Conservation (phyloP, 2,113 vertebrate genomes). For the Campylomormyrus numenius region DNA sequence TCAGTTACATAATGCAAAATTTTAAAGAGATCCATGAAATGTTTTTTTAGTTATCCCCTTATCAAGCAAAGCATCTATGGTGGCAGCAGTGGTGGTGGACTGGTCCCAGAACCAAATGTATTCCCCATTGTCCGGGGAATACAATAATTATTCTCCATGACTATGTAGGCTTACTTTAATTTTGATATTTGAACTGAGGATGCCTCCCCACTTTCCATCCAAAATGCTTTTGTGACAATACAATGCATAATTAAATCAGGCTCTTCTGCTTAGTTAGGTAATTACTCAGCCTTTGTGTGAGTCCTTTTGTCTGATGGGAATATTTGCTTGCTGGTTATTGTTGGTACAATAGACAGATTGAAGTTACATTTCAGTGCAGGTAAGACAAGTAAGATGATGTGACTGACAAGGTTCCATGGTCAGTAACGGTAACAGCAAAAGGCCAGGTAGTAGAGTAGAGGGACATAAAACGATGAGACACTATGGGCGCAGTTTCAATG, state of each 20-base stretch:
- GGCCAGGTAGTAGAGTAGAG: not conserved
- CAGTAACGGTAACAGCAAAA: slow-evolving; percentile 12
- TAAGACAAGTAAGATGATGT: not conserved
- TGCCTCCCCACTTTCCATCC: not conserved
- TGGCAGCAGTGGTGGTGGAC: not conserved
- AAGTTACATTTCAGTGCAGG: not conserved
- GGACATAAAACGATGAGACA: not conserved
- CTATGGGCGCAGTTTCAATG: not conserved
- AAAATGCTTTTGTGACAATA: slow-evolving; percentile 39
- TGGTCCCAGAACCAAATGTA: not conserved
- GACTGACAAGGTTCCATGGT: slow-evolving; percentile 8
- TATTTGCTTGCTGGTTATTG: not conserved
- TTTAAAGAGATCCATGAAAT: not conserved
- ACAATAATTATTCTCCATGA: not conserved
- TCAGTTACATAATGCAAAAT: not conserved
- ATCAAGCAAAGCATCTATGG: not conserved
- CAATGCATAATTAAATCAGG: slow-evolving; percentile 66
- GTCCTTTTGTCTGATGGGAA: slow-evolving; percentile 1
- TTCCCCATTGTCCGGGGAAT: not conserved
- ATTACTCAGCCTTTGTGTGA: slow-evolving; percentile 41
- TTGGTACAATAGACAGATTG: not conserved
- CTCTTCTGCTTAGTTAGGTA: slow-evolving; percentile 59
- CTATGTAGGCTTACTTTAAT: not conserved
- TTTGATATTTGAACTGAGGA: not conserved
- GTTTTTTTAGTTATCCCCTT: not conserved